Conservation (phyloP, 2,888 invertebrate genomes). For the Aphelenchoides bicaudatus region DNA sequence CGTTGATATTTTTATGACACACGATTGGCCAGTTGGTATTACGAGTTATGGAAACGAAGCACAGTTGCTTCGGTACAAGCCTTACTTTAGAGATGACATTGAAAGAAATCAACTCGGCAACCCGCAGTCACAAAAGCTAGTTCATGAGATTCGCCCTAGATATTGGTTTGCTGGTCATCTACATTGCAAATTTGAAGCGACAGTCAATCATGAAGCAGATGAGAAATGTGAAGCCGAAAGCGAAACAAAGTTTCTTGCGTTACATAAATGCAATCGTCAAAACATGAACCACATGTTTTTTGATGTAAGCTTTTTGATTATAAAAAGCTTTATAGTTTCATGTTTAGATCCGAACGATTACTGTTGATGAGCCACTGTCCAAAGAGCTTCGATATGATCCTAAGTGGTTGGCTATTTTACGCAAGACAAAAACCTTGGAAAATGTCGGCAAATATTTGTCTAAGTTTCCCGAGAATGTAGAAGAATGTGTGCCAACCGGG, state of each 20-base stretch:
- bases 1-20: constrained; percentile 81
- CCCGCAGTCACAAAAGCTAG: constrained; percentile 76
- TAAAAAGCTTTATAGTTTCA: constrained; percentile 72
- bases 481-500: constrained; percentile 45
- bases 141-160: constrained; percentile 76
- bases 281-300: not conserved
- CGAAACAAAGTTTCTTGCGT: constrained; percentile 47
- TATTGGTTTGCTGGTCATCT: constrained; percentile 97
- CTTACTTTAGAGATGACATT: constrained; percentile 71
- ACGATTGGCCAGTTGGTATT: constrained; percentile 92
- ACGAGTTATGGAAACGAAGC: constrained; percentile 74
- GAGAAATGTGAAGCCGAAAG: constrained; percentile 26
- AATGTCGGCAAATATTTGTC: constrained; percentile 68
- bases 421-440: constrained; percentile 71
- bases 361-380: constrained; percentile 1
- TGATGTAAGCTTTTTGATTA: not conserved
- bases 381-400: constrained; percentile 72
- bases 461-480: constrained; percentile 61
- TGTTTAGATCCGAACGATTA: constrained; percentile 6
- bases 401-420: constrained; percentile 88
- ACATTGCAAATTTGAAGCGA: constrained; percentile 88
- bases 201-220: constrained; percentile 70
- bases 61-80: constrained; percentile 60
- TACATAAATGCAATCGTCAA: constrained; percentile 79
- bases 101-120: constrained; percentile 79